Conservation (phyloP, 1,140 invertebrate species). For the Cotesia glomerata region DNA sequence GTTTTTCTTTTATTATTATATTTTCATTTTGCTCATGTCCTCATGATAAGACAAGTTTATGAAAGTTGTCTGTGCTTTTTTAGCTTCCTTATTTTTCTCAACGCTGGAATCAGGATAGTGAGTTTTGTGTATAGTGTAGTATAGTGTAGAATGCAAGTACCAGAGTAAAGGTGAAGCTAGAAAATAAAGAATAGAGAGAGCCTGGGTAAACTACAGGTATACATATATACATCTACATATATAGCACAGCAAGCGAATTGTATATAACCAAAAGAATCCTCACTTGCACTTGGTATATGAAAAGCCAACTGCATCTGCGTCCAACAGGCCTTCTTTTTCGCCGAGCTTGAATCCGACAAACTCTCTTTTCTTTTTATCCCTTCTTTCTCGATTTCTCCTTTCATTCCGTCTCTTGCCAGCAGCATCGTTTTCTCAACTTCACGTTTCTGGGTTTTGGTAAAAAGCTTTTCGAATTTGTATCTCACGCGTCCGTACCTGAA, state of each 20-base stretch:
- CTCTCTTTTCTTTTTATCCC: neutral
- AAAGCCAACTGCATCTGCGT: conserved; percentile 18
- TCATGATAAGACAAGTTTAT: conserved; percentile 49
- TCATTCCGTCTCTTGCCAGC: no score
- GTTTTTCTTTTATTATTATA: no score
- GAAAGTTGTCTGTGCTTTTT: conserved; percentile 32
- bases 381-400: neutral
- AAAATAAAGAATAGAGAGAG: neutral
- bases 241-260: no score
- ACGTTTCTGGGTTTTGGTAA: conserved; percentile 16
- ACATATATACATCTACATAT: no score
- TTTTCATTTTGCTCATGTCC: no score
- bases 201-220: neutral
- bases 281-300: neutral
- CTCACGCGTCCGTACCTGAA: conserved; percentile 5
- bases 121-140: neutral
- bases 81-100: no score
- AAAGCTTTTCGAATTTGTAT: conserved; percentile 33
- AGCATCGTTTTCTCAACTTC: no score
- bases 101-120: no score
- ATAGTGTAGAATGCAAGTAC: neutral
- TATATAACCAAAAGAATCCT: conserved; percentile 8
- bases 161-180: neutral
- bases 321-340: conserved; percentile 5
- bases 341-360: conserved; percentile 10